Evolutionary conservation across 2,113 vertebrate species (phyloP), one percentile per base, ranked within the genome.

Genomic region (Syrrhaptes paradoxus): DNA sequence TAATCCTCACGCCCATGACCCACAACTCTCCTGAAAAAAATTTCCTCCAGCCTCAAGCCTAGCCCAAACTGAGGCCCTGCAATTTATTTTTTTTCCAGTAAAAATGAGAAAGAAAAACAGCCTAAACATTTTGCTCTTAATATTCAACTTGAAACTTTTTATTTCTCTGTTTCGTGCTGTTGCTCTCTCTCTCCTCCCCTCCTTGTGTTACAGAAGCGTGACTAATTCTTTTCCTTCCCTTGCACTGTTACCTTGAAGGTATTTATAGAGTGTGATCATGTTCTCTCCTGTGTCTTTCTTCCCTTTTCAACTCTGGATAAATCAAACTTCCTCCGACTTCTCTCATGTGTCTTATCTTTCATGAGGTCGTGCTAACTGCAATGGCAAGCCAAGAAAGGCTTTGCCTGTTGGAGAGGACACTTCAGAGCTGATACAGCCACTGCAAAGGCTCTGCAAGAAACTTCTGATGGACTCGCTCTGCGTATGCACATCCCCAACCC

Each of bases 221-320:
- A 97, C 95, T 96, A 96, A 96, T 93, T 93, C 87, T 90, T 67
- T 66, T 43, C 90, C 46, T 67, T 58, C 63, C 63, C 78, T 63
- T 68, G 59, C 79, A 29, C 87, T 18, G 63, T 51, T 93, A 94
- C 94, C 93, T 95, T 89, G 94, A 82, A 93, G 85, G 95, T 95
- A 95, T 97, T 96, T 96, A 96, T 85, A 93, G 95, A 91, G 81
- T 17, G 54, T 31, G 85, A 91, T 87, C 81, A 4, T 94, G 87
- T 71, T 94, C 89, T 83, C 81, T 85, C 31, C 89, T 10, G 34
- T 54, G 85, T 31, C 85, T 87, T 76, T 52, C 84, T 85, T 85
- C 73, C 77, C 74, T 89, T 92, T n/a, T 20, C 87, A 82, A 22
- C 91, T 54, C 32, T 20, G 67, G 87, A 38, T 62, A 51, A 93